Base-by-base conservation (phyloP, 2,888 invertebrate genomes). In the Ormyrus labotus region DNA sequence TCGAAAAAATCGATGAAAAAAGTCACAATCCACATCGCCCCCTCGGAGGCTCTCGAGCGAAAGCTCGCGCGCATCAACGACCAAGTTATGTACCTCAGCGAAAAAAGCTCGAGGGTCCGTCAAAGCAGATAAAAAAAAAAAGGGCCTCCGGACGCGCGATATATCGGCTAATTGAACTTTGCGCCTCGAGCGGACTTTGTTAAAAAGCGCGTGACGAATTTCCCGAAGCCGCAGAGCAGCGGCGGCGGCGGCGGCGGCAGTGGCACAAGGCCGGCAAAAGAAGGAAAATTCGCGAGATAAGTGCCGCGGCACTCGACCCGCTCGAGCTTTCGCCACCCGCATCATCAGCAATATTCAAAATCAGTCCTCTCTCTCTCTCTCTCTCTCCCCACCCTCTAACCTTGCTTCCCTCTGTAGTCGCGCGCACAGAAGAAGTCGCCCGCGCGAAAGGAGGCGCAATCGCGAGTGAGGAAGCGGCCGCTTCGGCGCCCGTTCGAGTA, bases 311-410 rank as follows among this genome's bases (percentile, higher is more conserved):
- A 53, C 61, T 68, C 75, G 68, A 67, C 64, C 58, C 68, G 48
- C n/a, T 64, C 48, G 45, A 19, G 61, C 6, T 34, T 34, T 34
- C 2, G 34, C 7, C 9, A 6, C 64, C 48, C 68, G 60, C 75
- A 53, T 61, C 75, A 68, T 75, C 75, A 75, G 75, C 75, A 53
- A 75, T 75, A 68, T 75, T 75, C 68, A 51, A 55, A 60, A 67
- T 5, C 45, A 13, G 2, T 45, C 47, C 47, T 68, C 55, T 68
- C 34, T 34, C 55, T 13, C 34, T 55, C 10, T n/a, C 19, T 19
- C 19, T n/a, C n/a, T n/a, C 1, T 1, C 1, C 47, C 6, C 53
- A 2, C 11, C 64, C 11, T 13, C 6, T 4, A 34, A 34, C 34
- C 34, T 34, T 4, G 34, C 34, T 4, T 34, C 34, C 34, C 34